These are phyloP conservation scores for Cephus sareptanus DNA, from an alignment of 2,888 invertebrate genomes.

Conservation along the genomic window DNA sequence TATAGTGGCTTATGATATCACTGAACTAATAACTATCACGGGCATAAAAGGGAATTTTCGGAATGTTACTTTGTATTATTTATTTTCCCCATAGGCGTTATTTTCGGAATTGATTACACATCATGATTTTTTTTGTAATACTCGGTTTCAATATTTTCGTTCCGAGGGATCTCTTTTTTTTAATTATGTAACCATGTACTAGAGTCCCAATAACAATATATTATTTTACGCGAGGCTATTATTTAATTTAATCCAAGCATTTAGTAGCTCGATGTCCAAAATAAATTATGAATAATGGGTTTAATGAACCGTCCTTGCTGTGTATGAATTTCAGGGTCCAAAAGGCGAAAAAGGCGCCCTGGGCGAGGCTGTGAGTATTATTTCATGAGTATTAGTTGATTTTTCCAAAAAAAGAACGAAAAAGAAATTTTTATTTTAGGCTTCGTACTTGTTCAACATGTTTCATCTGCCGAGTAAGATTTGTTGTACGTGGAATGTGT, in stretches of 20 bases:
- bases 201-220: not conserved
- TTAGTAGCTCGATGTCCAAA: not conserved
- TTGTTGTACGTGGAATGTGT: not conserved
- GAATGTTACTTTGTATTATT: not conserved
- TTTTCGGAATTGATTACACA: not conserved
- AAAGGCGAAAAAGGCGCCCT: constrained; percentile 91
- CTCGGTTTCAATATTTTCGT: not conserved
- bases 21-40: not conserved
- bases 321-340: constrained; percentile 76
- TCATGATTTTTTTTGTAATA: not conserved
- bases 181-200: not conserved
- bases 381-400: constrained; percentile 13
- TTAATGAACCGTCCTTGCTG: not conserved
- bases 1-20: constrained; percentile 60
- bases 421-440: not conserved
- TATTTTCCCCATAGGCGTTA: not conserved
- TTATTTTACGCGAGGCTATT: not conserved
- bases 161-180: not conserved
- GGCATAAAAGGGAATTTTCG: not conserved
- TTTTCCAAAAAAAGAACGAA: not conserved
- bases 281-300: not conserved
- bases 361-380: constrained; percentile 82
- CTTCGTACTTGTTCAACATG: not conserved
- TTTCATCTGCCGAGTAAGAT: not conserved
- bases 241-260: not conserved